Base-by-base conservation (phyloP, 2,888 invertebrate species). In the Callyntrura sp. region DNA sequence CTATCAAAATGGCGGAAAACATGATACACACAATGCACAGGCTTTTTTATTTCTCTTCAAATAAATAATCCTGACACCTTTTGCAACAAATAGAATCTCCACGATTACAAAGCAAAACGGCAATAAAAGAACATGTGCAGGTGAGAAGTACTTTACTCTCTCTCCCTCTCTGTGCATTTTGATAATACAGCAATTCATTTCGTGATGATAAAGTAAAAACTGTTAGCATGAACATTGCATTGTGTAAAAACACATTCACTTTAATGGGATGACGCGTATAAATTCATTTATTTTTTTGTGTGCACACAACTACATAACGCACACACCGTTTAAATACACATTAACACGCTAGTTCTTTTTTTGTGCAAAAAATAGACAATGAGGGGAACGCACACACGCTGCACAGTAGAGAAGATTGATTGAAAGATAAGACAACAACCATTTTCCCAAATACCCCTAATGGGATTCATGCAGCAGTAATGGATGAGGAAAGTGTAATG, bases 381-480 rank as follows among this genome's bases (percentile, higher is more conserved):
- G 45, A 8, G 45, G 45, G 43, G 35, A 70, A 45, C 17, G 45
- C 20, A 45, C 35, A 35, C 35, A 35, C 35, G 6, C 35, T 2
- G 3, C 6, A 6, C 35, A 35, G 3, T 12, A 9, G 0, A 20
- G 17, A 84, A 85, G 85, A 85, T 85, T 85, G 85, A 85, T 85
- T 45, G 60, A 85, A 62, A 76, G 85, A 85, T 85, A 76, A 76
- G 60, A 60, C 82, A 82, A 45, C 68, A 51, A 23, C 57, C 73
- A 84, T 73, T 84, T 60, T 65, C 45, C 45, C 60, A 25, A 73
- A 73, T 76, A 60, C 43, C 57, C 23, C 43, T 76, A 76, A 85
- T 76, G 55, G 60, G n/a, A 28, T 51, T 20, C 70, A 73, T 14
- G 35, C 11, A 84, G 65, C 73, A 28, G 57, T 70, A 70, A 84